A percentile compares a stretch with the other conserved stretches of the same genome.
Evolutionary conservation across 2,113 vertebrate species (phyloP).

Genomic region (Poecile atricapillus): DNA sequence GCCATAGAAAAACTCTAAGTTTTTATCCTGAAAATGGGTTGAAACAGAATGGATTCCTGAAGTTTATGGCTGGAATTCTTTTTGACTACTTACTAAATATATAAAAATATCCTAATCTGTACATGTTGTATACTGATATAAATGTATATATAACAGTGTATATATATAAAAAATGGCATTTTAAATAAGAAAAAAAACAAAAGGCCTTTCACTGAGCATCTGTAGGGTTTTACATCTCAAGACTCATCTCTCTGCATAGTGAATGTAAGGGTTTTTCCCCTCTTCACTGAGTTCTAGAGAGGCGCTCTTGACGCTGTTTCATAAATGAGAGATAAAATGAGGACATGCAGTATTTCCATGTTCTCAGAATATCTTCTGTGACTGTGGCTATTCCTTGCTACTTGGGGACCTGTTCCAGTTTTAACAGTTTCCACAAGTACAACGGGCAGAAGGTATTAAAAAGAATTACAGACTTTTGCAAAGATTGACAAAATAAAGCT

Average conservation of each 20-base stretch:
- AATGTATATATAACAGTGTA: no score
- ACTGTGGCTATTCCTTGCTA: slow-evolving; percentile 15
- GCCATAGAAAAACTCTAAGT: background rate
- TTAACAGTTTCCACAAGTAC: slow-evolving; percentile 36
- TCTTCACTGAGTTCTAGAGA: background rate
- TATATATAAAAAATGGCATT: background rate
- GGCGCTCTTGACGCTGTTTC: background rate
- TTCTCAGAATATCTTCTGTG: slow-evolving; percentile 27
- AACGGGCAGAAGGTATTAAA: background rate
- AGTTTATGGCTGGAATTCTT: background rate
- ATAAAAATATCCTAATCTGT: background rate
- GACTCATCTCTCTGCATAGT: background rate
- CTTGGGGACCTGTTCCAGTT: slow-evolving; percentile 59
- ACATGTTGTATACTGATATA: background rate
- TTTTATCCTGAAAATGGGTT: background rate
- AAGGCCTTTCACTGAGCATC: background rate
- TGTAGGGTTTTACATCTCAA: background rate
- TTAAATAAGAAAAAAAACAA: background rate
- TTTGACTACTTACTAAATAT: background rate
- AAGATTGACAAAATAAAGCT: slow-evolving; percentile 57
- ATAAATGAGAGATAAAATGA: slow-evolving; percentile 44
- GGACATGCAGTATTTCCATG: background rate
- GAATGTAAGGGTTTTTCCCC: background rate
- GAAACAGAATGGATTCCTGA: background rate
- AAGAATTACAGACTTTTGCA: slow-evolving; percentile 48